These are phyloP conservation scores for Lasioglossum baleicum DNA, from an alignment of 1,140 invertebrate genomes.

Conservation along the genomic window DNA sequence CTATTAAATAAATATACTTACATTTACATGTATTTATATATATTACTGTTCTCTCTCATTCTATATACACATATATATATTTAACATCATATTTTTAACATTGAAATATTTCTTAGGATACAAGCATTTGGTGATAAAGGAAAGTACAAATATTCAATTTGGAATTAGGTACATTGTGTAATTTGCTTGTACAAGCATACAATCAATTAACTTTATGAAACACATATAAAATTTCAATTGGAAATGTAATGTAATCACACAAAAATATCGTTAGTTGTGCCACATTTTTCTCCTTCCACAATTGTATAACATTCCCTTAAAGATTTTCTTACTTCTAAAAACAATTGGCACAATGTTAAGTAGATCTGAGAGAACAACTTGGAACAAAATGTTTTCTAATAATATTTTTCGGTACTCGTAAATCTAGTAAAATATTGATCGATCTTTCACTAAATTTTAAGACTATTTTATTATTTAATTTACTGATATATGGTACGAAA, in stretches of 20 bases:
- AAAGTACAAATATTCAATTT: constrained; percentile 30
- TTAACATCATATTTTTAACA: constrained; percentile 42
- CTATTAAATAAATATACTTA: constrained; percentile 60
- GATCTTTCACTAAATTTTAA: not conserved
- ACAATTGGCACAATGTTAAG: constrained; percentile 54
- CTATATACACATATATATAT: constrained; percentile 31
- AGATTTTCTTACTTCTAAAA: not conserved
- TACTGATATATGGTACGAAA: not conserved
- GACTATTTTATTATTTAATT: not conserved
- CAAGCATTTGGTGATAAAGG: constrained; percentile 35
- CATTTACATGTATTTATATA: constrained; percentile 29
- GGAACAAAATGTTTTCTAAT: constrained; percentile 11
- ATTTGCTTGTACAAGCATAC: constrained; percentile 20
- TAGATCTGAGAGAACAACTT: constrained; percentile 27
- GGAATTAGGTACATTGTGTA: constrained; percentile 34
- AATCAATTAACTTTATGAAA: constrained; percentile 26
- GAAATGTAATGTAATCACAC: constrained; percentile 44
- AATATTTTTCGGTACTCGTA: not conserved
- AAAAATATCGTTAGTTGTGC: constrained; percentile 50
- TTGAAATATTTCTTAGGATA: constrained; percentile 37
- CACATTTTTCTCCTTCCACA: constrained; percentile 8
- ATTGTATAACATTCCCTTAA: constrained; percentile 12
- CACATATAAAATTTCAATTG: constrained; percentile 23
- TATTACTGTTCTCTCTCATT: constrained; percentile 21
- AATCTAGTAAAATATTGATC: not conserved